Evolutionary conservation across 2,797 vertebrate species (phyloP).

Genomic region (Peromyscus attwateri): DNA sequence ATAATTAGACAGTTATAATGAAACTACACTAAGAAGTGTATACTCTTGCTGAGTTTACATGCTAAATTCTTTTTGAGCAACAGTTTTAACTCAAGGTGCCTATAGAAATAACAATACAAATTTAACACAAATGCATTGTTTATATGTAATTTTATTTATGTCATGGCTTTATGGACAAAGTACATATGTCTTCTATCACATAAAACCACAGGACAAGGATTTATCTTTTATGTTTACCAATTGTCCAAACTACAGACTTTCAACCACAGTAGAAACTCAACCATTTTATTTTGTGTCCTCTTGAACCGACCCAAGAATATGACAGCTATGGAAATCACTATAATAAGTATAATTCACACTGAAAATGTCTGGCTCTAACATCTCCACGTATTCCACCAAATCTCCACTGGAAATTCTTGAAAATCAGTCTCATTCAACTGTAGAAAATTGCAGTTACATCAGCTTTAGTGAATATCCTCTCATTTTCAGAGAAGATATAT

Average conservation of each 20-base stretch:
- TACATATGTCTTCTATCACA: background rate
- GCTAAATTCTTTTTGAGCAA: background rate
- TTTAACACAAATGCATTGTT: background rate
- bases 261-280: background rate
- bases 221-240: background rate
- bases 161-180: background rate
- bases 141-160: background rate
- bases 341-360: background rate
- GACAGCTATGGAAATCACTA: background rate
- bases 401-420: background rate
- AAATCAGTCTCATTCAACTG: background rate
- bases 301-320: background rate
- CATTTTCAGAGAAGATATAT: conserved; percentile 59
- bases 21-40: background rate
- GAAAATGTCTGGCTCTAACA: background rate
- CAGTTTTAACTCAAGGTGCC: background rate
- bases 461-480: background rate
- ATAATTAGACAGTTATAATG: background rate
- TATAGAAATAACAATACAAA: background rate
- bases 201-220: background rate
- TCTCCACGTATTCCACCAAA: background rate
- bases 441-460: background rate
- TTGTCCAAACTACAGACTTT: background rate
- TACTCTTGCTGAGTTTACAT: background rate
- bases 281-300: conserved; percentile 1